Conservation (phyloP, 30 jellyfish, hydroid and myxozoan species). For the Catostylus mosaicus region DNA sequence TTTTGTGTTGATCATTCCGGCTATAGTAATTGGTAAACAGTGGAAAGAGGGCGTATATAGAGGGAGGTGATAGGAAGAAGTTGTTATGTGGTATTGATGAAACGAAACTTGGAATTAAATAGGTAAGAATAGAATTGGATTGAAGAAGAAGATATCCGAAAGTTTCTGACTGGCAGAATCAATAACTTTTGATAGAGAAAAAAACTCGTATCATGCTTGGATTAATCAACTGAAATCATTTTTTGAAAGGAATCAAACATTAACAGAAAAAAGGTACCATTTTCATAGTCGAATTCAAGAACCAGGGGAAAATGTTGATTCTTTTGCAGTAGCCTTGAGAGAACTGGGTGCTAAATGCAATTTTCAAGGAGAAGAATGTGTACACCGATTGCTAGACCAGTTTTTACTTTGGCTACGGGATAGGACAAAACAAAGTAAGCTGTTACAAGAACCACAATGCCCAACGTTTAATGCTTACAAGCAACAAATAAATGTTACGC, state of each 20-base stretch:
- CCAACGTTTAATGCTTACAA: neutral
- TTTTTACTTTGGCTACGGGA: constrained; percentile 31
- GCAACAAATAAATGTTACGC: neutral
- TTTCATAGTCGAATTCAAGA: constrained; percentile 22
- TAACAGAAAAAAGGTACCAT: constrained; percentile 36
- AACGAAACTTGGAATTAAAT: too few species aligned
- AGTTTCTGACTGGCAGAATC: constrained; percentile 39
- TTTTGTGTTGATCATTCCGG: too few species aligned
- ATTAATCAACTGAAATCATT: constrained; percentile 5
- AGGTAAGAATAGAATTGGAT: too few species aligned
- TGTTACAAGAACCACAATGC: constrained; percentile 41
- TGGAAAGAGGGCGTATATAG: too few species aligned
- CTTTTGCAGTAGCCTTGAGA: constrained; percentile 39
- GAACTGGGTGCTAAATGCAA: constrained; percentile 38
- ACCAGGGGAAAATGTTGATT: constrained; percentile 45
- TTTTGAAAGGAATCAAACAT: constrained; percentile 42
- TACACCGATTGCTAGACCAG: constrained; percentile 23
- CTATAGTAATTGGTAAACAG: too few species aligned
- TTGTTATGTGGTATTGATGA: too few species aligned
- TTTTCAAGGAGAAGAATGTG: constrained; percentile 33
- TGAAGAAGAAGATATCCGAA: too few species aligned
- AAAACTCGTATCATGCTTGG: constrained; percentile 14
- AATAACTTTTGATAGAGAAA: constrained; percentile 6
- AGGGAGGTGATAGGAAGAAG: too few species aligned
- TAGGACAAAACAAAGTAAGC: constrained; percentile 17